A percentile compares a stretch with the other conserved stretches of the same genome.
Evolutionary conservation across 1,140 invertebrate species (phyloP).

Genomic region (Matsumurasca onukii): DNA sequence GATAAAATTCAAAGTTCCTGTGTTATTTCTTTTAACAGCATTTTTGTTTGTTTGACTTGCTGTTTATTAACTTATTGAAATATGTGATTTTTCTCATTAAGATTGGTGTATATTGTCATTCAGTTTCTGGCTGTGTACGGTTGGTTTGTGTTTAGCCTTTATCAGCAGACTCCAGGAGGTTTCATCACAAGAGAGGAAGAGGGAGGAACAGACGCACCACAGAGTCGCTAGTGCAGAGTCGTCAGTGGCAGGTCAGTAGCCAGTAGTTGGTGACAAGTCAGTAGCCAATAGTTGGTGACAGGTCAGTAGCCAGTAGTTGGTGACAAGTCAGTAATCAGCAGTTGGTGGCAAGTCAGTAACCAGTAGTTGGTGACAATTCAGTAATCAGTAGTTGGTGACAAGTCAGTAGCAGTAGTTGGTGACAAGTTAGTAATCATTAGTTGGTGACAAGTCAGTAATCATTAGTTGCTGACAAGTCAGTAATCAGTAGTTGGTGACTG

Average conservation of each 20-base stretch:
- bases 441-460: too few relatives aligned
- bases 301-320: too few relatives aligned
- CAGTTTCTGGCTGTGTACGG: too few relatives aligned
- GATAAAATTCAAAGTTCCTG: background rate
- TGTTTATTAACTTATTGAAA: background rate
- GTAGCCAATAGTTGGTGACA: conserved; percentile 45
- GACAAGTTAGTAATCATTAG: too few relatives aligned
- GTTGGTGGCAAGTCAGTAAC: too few relatives aligned
- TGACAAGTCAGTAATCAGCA: too few relatives aligned
- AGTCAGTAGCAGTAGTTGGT: too few relatives aligned
- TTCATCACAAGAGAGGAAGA: conserved; percentile 41
- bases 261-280: too few relatives aligned
- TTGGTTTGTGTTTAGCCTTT: conserved; percentile 44
- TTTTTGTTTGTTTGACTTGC: background rate
- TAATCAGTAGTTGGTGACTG: too few relatives aligned
- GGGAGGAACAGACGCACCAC: conserved; percentile 44
- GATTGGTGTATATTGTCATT: background rate
- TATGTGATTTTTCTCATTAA: background rate
- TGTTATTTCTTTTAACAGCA: background rate
- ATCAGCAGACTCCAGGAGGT: conserved; percentile 43
- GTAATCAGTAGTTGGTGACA: too few relatives aligned
- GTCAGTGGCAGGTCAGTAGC: conserved; percentile 41
- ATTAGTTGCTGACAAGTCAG: too few relatives aligned
- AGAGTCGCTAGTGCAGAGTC: conserved; percentile 49
- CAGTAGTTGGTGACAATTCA: too few relatives aligned